A percentile compares a stretch with the other conserved stretches of the same genome.
These are phyloP conservation scores for Aelia acuminata DNA, from an alignment of 2,888 invertebrate genomes.

Conservation along the genomic window DNA sequence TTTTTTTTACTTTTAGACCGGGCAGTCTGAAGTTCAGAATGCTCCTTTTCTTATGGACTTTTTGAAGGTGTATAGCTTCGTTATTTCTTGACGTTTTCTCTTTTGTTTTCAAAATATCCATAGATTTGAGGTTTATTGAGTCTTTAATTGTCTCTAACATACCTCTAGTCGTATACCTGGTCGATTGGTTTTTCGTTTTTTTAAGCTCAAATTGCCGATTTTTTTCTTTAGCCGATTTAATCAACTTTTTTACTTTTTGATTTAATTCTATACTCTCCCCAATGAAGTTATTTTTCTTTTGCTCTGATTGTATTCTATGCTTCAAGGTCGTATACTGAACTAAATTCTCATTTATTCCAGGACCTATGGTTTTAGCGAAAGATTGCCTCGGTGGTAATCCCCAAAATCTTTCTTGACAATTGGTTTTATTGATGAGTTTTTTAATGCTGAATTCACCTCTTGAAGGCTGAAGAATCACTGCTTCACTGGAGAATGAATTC, in stretches of 20 bases:
- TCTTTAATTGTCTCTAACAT: not conserved
- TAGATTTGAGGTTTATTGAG: not conserved
- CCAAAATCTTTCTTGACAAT: not conserved
- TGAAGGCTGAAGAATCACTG: constrained; percentile 40
- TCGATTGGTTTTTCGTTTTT: not conserved
- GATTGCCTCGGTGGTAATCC: not conserved
- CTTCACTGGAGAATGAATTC: constrained; percentile 33
- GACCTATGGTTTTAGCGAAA: not conserved
- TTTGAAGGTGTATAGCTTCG: not conserved
- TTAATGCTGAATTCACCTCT: constrained; percentile 27
- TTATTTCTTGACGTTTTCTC: not conserved
- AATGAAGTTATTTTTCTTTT: not conserved
- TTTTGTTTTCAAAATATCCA: not conserved
- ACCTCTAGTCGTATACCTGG: not conserved
- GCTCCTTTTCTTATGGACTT: not conserved
- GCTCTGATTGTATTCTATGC: not conserved
- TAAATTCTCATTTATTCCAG: constrained; percentile 10
- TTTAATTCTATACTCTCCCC: not conserved
- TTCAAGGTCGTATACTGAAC: constrained; percentile 10
- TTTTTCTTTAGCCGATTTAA: constrained; percentile 26
- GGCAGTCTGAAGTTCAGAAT: not conserved
- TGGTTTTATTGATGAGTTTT: not conserved
- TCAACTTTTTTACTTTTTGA: constrained; percentile 10
- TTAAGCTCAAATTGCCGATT: not conserved
- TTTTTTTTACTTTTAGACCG: not conserved